Conservation (phyloP, 2,113 vertebrate species). For the Butastur rufipennis region DNA sequence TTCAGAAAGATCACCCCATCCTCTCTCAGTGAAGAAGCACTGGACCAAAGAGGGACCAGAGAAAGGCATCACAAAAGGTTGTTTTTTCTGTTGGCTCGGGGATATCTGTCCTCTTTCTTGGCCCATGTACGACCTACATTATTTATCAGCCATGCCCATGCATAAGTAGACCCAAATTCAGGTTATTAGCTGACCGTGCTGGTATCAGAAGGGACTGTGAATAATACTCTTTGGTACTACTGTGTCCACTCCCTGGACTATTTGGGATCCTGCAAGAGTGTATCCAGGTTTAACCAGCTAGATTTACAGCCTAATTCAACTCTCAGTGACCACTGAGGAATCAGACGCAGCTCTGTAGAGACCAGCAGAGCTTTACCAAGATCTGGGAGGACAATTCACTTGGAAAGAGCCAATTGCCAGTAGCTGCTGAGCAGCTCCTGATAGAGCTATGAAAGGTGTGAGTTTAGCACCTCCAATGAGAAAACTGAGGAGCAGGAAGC, state of each 20-base stretch:
- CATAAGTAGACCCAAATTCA: not conserved
- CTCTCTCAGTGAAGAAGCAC: not conserved
- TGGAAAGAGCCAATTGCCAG: not conserved
- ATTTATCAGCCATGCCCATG: not conserved
- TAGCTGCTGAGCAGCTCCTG: not conserved
- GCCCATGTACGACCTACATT: not conserved
- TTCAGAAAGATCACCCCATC: not conserved
- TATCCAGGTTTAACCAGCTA: not conserved
- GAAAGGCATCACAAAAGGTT: accelerated
- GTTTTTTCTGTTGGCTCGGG: not conserved
- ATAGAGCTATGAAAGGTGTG: not conserved
- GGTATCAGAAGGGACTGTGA: not conserved
- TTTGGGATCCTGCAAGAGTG: not conserved
- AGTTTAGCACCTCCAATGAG: not conserved
- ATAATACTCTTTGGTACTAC: not conserved
- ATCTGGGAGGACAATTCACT: not conserved
- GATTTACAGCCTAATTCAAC: not conserved
- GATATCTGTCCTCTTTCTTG: not conserved
- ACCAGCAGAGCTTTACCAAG: not conserved
- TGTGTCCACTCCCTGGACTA: not conserved
- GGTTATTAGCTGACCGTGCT: not conserved
- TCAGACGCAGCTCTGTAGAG: not conserved
- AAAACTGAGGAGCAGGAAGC: not conserved
- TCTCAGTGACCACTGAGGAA: not conserved
- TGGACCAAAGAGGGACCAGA: not conserved